phyloP scores from a whole-genome alignment of 2,888 invertebrate genomes.

The Thera obeliscata region DNA sequence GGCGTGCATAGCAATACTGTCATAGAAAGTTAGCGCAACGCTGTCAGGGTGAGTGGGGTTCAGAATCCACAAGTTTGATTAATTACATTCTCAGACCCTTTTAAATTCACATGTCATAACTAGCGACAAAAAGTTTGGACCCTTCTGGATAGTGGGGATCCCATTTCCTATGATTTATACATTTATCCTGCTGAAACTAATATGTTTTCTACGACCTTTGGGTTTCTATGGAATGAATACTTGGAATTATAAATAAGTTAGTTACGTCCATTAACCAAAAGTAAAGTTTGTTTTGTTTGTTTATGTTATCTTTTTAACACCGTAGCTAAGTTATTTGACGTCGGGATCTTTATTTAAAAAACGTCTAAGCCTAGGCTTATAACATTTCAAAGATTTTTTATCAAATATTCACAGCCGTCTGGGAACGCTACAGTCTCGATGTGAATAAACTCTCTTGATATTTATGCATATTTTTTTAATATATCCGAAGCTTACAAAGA shows the following conservation, averaged over 20 bases:
- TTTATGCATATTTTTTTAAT: too few species aligned
- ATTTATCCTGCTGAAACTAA: slow-evolving; percentile 11
- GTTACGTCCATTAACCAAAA: neutral
- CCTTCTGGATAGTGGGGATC: slow-evolving; percentile 30
- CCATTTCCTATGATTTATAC: slow-evolving; percentile 23
- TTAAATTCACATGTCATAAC: slow-evolving; percentile 70
- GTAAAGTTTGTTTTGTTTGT: neutral
- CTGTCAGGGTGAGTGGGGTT: slow-evolving; percentile 58
- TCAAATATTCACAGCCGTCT: slow-evolving; percentile 4
- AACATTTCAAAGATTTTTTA: neutral
- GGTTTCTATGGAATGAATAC: slow-evolving; percentile 4
- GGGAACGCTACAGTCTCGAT: slow-evolving; percentile 1
- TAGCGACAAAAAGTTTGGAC: slow-evolving; percentile 60
- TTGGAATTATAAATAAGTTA: neutral
- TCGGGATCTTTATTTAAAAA: too few species aligned
- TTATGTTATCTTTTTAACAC: too few species aligned
- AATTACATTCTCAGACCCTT: slow-evolving; percentile 67
- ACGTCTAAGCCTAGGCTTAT: too few species aligned
- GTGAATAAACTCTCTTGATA: slow-evolving; percentile 9
- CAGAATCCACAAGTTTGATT: slow-evolving; percentile 58
- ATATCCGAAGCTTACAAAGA: too few species aligned
- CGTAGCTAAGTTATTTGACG: too few species aligned
- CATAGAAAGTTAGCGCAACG: slow-evolving; percentile 52
- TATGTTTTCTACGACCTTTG: slow-evolving; percentile 3
- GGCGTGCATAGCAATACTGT: slow-evolving; percentile 32